A percentile compares a stretch with the other conserved stretches of the same genome.
These are phyloP conservation scores for Colius striatus DNA, from an alignment of 2,113 vertebrate genomes.

Conservation along the genomic window DNA sequence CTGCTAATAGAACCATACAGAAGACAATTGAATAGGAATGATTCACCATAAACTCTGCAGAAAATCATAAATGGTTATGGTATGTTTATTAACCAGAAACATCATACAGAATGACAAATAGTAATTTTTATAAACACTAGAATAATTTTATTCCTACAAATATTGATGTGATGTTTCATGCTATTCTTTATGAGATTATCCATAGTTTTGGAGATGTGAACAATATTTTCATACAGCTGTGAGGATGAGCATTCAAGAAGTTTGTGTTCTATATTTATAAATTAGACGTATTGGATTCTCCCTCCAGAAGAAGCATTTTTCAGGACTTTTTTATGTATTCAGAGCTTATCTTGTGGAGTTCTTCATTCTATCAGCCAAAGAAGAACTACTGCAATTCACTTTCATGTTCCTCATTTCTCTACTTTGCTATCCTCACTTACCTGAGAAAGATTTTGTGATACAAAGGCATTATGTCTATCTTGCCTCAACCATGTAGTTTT, in stretches of 20 bases:
- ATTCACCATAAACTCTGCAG: not conserved
- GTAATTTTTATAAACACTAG: not conserved
- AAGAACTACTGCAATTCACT: not conserved
- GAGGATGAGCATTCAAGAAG: not conserved
- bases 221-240: not conserved
- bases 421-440: not conserved
- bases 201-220: not conserved
- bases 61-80: not conserved
- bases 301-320: not conserved
- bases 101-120: not conserved
- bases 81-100: not conserved
- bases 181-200: not conserved
- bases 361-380: not conserved
- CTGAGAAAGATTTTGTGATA: not conserved
- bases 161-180: not conserved
- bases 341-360: accelerated
- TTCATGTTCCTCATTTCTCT: not conserved
- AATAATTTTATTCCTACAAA: not conserved
- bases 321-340: not conserved
- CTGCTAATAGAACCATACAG: not conserved
- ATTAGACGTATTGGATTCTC: not conserved
- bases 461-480: not conserved
- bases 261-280: not conserved
- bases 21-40: not conserved
- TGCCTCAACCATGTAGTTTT: not conserved